Conservation (phyloP, 2,797 vertebrate genomes). For the Tarsius wallacei region DNA sequence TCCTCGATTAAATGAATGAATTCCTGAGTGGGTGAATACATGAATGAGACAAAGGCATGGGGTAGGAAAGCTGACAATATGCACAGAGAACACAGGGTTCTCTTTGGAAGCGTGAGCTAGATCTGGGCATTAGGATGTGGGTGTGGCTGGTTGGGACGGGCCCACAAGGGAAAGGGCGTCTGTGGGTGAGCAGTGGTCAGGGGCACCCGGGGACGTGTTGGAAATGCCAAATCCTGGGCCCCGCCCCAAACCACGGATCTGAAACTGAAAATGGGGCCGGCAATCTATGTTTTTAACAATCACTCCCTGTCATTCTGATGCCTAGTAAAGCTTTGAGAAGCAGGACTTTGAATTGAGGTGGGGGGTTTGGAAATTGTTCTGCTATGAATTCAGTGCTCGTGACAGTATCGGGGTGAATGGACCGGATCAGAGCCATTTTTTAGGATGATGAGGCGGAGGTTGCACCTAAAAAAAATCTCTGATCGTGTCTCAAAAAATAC, state of each 20-base stretch:
- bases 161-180: too few species aligned
- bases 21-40: background rate
- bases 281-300: background rate
- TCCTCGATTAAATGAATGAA: background rate
- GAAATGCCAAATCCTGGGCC: background rate
- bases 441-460: slow-evolving; percentile 65
- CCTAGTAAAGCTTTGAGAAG: background rate
- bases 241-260: background rate
- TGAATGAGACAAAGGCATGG: background rate
- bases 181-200: background rate
- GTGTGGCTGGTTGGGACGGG: background rate
- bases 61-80: background rate
- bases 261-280: background rate
- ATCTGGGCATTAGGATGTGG: background rate
- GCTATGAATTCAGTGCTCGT: slow-evolving; percentile 12
- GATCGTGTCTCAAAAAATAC: too few species aligned
- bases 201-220: background rate
- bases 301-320: background rate
- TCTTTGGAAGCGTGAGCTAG: background rate
- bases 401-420: background rate
- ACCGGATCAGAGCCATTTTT: background rate
- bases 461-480: slow-evolving; percentile 50
- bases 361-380: background rate
- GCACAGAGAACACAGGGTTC: background rate
- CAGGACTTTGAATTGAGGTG: background rate